Percentiles rank a stretch among this genome's conserved stretches.
Conservation (phyloP, 2,888 invertebrate species). For the Athalia circularis region DNA sequence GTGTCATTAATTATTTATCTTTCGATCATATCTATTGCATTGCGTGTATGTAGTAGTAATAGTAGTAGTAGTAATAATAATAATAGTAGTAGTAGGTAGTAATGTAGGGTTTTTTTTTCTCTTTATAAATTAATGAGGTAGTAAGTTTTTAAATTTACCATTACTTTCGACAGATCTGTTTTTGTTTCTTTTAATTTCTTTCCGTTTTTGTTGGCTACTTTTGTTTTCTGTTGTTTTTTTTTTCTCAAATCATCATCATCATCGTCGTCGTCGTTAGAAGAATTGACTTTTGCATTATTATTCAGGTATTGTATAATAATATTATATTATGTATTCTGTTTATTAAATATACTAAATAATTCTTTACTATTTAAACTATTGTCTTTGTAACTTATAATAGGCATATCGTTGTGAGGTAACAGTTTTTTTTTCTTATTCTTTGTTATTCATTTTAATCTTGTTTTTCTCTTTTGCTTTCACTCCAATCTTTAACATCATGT, state of each 20-base stretch:
- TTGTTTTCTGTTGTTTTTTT: background rate
- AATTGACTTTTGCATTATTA: background rate
- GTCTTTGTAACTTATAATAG: conserved; percentile 70
- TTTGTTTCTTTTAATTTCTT: conserved; percentile 7
- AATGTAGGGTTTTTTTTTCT: conserved; percentile 50
- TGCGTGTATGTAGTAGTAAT: no score
- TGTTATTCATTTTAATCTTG: conserved; percentile 40
- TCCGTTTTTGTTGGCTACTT: background rate
- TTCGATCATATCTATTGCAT: no score
- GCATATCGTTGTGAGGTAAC: conserved; percentile 71
- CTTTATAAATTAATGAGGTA: conserved; percentile 44
- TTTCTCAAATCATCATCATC: conserved; percentile 2
- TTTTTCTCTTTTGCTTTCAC: no score
- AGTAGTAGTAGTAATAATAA: background rate
- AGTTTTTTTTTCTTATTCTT: conserved; percentile 54
- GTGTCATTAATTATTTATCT: no score
- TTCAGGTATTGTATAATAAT: background rate
- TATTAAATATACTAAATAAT: conserved; percentile 69
- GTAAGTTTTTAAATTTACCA: conserved; percentile 15
- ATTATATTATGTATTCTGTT: background rate
- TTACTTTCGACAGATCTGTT: conserved; percentile 36
- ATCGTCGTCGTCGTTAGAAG: background rate
- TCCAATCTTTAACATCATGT: no score
- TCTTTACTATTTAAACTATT: conserved; percentile 65
- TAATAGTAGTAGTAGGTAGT: conserved; percentile 65